A percentile compares a stretch with the other conserved stretches of the same genome.
Evolutionary conservation across 2,888 invertebrate species (phyloP).

Genomic region (Lepidocyrtinus sp.): DNA sequence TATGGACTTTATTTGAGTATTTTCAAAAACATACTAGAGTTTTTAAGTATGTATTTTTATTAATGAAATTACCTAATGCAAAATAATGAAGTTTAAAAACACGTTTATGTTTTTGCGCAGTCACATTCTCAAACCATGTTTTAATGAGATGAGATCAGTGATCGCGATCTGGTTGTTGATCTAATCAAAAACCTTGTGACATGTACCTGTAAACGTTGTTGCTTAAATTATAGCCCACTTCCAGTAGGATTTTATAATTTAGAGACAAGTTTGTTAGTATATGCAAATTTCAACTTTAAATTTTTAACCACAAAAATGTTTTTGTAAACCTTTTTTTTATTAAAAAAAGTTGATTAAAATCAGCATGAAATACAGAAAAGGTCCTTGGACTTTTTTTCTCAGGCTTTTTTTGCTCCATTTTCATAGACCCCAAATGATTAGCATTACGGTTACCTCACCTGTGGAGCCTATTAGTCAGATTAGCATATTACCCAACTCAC

Average conservation of each 20-base stretch:
- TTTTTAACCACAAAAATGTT: background rate
- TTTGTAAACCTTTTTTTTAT: too few species aligned
- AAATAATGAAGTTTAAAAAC: background rate
- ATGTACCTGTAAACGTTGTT: background rate
- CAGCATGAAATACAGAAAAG: background rate
- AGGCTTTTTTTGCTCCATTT: conserved; percentile 35
- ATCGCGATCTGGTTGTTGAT: background rate
- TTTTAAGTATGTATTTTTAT: background rate
- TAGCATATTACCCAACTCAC: background rate
- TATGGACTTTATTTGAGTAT: background rate
- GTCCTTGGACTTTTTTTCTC: conserved; percentile 47
- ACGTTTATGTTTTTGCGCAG: background rate
- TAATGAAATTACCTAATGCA: background rate
- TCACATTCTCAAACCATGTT: background rate
- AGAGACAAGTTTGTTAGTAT: background rate
- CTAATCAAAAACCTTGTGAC: background rate
- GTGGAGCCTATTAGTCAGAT: background rate
- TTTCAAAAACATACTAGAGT: background rate
- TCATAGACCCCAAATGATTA: conserved; percentile 8
- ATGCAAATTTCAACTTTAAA: background rate
- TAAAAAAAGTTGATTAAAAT: background rate
- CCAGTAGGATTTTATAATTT: too few species aligned
- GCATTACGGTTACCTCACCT: conserved; percentile 9
- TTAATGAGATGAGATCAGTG: background rate
- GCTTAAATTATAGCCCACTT: too few species aligned